A percentile compares a stretch with the other conserved stretches of the same genome.
phyloP scores from a whole-genome alignment of 1,140 invertebrate genomes.

The Anoplophora glabripennis region DNA sequence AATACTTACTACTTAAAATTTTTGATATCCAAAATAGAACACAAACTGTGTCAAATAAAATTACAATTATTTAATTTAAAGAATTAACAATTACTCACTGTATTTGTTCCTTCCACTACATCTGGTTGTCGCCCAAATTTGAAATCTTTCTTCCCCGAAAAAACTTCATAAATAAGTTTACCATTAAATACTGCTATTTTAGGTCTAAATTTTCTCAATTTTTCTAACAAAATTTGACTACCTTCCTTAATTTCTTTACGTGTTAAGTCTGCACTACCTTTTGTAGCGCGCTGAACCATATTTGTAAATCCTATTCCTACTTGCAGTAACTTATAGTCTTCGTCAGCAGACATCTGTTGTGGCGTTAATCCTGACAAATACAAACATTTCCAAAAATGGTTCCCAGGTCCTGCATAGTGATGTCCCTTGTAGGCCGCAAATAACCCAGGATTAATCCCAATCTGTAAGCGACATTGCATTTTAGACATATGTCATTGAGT shows the following conservation, averaged over 20 bases:
- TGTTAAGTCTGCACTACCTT: constrained; percentile 92
- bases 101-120: constrained; percentile 87
- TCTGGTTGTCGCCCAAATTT: constrained; percentile 94
- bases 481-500: neutral
- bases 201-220: constrained; percentile 87
- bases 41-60: neutral
- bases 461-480: constrained; percentile 57
- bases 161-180: constrained; percentile 96
- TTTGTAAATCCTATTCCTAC: constrained; percentile 97
- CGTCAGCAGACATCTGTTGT: constrained; percentile 92
- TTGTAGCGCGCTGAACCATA: constrained; percentile 92
- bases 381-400: constrained; percentile 99
- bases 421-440: constrained; percentile 97
- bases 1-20: too few species aligned
- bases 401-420: constrained; percentile 96
- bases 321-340: constrained; percentile 90
- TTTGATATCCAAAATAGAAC: too few species aligned
- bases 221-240: constrained; percentile 85
- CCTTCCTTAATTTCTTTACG: constrained; percentile 97
- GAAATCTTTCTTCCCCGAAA: constrained; percentile 96
- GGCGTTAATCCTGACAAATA: constrained; percentile 90
- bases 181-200: constrained; percentile 99
- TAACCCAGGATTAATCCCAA: constrained; percentile 95
- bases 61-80: neutral
- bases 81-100: constrained; percentile 62